Evolutionary conservation across 1,140 invertebrate species (phyloP).

Genomic region (Sarcophaga bullata): DNA sequence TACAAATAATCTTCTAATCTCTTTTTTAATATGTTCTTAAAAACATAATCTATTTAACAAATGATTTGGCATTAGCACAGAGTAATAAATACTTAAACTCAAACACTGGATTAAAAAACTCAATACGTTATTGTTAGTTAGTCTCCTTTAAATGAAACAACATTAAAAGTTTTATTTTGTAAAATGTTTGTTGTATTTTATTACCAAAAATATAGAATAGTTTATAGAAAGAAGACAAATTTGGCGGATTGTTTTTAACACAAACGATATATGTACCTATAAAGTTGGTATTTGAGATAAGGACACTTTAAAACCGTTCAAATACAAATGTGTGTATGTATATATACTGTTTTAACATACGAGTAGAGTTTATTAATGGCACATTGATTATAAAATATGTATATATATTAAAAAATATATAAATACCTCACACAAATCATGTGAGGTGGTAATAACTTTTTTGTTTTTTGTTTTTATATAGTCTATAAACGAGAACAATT

Average conservation of each 20-base stretch:
- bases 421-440: background rate
- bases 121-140: too few species aligned
- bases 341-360: background rate
- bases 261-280: background rate
- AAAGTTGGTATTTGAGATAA: background rate
- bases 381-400: background rate
- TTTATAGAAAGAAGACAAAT: conserved; percentile 11
- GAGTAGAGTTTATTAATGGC: conserved; percentile 6
- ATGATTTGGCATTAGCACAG: too few species aligned
- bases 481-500: background rate
- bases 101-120: too few species aligned
- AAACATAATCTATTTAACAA: too few species aligned
- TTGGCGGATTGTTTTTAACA: background rate
- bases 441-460: background rate
- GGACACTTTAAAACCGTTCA: background rate
- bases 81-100: too few species aligned
- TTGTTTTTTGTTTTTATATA: background rate
- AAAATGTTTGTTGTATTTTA: conserved; percentile 9
- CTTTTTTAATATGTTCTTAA: too few species aligned
- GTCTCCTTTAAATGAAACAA: too few species aligned
- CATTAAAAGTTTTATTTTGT: background rate
- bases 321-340: background rate
- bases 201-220: background rate
- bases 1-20: too few species aligned
- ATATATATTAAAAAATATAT: background rate